phyloP scores from a whole-genome alignment of 2,797 vertebrate species.

The Menidia menidia region DNA sequence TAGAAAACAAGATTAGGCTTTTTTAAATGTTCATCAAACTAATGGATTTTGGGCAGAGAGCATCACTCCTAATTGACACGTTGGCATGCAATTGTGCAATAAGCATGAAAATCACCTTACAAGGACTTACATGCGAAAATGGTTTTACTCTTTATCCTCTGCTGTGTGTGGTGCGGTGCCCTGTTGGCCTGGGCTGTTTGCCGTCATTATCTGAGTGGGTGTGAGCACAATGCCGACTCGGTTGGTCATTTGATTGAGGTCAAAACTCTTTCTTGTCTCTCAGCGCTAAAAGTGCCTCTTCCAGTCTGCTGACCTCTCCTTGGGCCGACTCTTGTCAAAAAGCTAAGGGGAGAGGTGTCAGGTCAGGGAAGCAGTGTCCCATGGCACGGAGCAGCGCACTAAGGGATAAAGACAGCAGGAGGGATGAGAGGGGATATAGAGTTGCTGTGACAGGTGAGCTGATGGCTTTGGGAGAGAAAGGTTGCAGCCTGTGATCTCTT shows the following conservation, averaged over 20 bases:
- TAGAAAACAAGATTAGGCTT: not conserved
- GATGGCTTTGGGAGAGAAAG: slow-evolving; percentile 72
- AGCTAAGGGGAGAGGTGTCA: slow-evolving; percentile 47
- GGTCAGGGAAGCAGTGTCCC: slow-evolving; percentile 50
- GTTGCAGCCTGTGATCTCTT: slow-evolving; percentile 75
- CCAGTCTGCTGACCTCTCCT: slow-evolving; percentile 50
- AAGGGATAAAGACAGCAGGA: slow-evolving; percentile 51
- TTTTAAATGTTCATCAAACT: slow-evolving; percentile 15
- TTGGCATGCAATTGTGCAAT: slow-evolving; percentile 2
- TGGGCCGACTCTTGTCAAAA: slow-evolving; percentile 41
- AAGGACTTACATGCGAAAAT: slow-evolving; percentile 21
- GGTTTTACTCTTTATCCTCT: slow-evolving; percentile 30
- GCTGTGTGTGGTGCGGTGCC: slow-evolving; percentile 12
- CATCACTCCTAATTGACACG: slow-evolving; percentile 8
- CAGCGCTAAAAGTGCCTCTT: slow-evolving; percentile 29
- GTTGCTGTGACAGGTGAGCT: slow-evolving; percentile 70
- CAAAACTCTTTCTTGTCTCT: slow-evolving; percentile 60
- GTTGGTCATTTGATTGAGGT: slow-evolving; percentile 74
- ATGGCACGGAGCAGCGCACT: slow-evolving; percentile 30
- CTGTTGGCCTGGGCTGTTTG: slow-evolving; percentile 43
- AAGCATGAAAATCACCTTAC: slow-evolving; percentile 27
- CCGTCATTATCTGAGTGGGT: slow-evolving; percentile 59
- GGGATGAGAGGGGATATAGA: slow-evolving; percentile 57
- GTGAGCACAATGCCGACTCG: slow-evolving; percentile 59
- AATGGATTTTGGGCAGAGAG: slow-evolving; percentile 6